Conservation (phyloP, 2,888 invertebrate genomes). For the Eutolmus rufibarbis region DNA sequence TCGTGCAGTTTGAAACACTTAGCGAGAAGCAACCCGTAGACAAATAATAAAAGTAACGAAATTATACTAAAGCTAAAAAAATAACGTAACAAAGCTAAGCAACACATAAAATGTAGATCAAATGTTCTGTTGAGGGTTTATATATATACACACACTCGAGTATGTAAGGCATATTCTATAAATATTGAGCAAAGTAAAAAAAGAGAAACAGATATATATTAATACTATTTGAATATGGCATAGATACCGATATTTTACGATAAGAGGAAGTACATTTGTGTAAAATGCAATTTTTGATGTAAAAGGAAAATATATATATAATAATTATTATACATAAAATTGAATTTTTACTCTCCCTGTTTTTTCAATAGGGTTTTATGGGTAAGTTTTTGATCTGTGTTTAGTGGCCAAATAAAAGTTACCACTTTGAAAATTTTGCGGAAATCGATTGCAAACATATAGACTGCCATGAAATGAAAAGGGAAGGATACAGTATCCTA, state of each 20-base stretch:
- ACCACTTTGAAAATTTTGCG: too few species aligned
- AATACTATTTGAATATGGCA: slow-evolving; percentile 36
- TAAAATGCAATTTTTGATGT: slow-evolving; percentile 40
- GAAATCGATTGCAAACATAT: too few species aligned
- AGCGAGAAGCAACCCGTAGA: slow-evolving; percentile 9
- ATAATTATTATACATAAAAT: slow-evolving; percentile 32
- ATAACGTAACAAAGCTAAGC: neutral
- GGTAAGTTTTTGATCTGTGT: neutral
- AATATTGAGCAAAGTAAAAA: slow-evolving; percentile 2
- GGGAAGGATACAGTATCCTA: too few species aligned
- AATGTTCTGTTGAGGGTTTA: slow-evolving; percentile 36
- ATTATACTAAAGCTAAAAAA: slow-evolving; percentile 20
- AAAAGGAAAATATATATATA: slow-evolving; percentile 21
- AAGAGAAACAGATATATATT: slow-evolving; percentile 35
- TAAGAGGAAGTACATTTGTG: slow-evolving; percentile 35
- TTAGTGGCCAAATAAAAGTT: too few species aligned
- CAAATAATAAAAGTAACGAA: slow-evolving; percentile 22
- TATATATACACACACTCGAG: slow-evolving; percentile 19
- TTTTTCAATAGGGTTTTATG: neutral
- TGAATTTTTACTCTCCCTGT: neutral
- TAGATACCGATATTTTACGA: slow-evolving; percentile 38
- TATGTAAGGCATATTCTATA: slow-evolving; percentile 24
- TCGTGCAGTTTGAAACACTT: neutral
- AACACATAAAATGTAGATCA: slow-evolving; percentile 20
- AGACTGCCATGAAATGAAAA: too few species aligned